These are phyloP conservation scores for Hoplodrina blanda DNA, from an alignment of 2,888 invertebrate species.

Conservation along the genomic window DNA sequence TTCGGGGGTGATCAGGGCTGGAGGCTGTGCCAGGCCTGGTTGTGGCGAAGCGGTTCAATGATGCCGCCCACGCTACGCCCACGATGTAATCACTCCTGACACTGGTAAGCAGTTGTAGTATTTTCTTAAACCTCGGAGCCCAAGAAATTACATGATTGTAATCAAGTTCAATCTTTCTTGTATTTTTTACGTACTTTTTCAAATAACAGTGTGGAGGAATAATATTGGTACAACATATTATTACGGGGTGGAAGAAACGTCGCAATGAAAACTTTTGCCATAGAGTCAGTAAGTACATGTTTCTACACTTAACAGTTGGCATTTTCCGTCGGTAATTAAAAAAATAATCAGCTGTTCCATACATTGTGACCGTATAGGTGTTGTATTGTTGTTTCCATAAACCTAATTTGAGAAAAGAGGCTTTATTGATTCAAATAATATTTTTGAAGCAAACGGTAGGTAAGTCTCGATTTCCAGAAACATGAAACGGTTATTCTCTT, in stretches of 20 bases:
- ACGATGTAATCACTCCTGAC: not conserved
- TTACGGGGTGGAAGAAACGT: too few relatives aligned
- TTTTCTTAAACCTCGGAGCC: slow-evolving; percentile 2
- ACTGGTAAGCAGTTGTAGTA: slow-evolving; percentile 9
- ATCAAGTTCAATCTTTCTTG: not conserved
- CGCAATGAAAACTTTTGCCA: too few relatives aligned
- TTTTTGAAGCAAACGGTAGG: not conserved
- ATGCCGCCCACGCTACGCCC: slow-evolving; percentile 7
- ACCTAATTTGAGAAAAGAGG: too few relatives aligned
- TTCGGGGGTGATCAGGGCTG: slow-evolving; percentile 6
- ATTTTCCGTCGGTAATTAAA: too few relatives aligned
- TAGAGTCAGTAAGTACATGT: too few relatives aligned
- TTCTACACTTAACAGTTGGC: too few relatives aligned
- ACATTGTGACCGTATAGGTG: too few relatives aligned
- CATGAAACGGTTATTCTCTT: not conserved
- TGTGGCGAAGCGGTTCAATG: not conserved
- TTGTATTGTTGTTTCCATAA: too few relatives aligned
- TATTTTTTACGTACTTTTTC: not conserved
- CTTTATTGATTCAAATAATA: too few relatives aligned
- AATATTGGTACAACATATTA: not conserved
- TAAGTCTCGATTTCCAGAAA: too few relatives aligned
- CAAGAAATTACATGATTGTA: not conserved
- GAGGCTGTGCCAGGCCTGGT: not conserved
- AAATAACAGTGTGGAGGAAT: not conserved
- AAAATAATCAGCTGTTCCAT: too few relatives aligned